Conservation (phyloP, 2,888 invertebrate species). For the Sphaeridia pumilis region DNA sequence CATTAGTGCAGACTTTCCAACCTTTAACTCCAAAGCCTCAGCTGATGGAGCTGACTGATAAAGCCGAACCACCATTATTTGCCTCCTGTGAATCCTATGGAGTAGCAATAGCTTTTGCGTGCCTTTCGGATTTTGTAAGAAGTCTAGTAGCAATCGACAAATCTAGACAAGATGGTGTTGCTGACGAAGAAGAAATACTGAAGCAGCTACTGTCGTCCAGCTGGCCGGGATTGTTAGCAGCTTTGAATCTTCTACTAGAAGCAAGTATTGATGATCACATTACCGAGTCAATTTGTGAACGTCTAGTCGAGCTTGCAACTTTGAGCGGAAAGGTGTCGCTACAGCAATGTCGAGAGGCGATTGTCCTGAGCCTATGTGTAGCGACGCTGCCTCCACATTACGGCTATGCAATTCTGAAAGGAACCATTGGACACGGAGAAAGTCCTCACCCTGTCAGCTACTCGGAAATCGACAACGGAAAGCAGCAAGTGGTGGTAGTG, state of each 20-base stretch:
- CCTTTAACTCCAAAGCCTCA: constrained; percentile 74
- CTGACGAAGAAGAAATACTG: constrained; percentile 29
- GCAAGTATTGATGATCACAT: constrained; percentile 89
- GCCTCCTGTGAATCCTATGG: constrained; percentile 82
- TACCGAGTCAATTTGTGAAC: constrained; percentile 80
- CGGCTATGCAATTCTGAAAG: constrained; percentile 68
- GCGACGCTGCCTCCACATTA: constrained; percentile 94
- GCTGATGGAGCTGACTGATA: constrained; percentile 90
- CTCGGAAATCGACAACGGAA: constrained; percentile 61
- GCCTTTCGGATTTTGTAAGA: constrained; percentile 79
- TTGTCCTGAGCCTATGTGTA: constrained; percentile 87
- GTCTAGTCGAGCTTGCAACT: constrained; percentile 79
- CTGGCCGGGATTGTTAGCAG: constrained; percentile 88
- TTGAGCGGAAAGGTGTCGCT: constrained; percentile 74
- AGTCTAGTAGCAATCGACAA: constrained; percentile 59
- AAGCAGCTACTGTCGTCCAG: constrained; percentile 76
- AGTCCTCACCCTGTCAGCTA: constrained; percentile 38
- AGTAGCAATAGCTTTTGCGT: constrained; percentile 87
- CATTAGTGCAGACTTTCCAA: constrained; percentile 71
- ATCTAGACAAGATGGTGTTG: constrained; percentile 47
- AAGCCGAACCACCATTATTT: constrained; percentile 81
- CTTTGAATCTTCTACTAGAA: constrained; percentile 80
- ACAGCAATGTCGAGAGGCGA: constrained; percentile 75
- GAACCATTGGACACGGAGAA: constrained; percentile 38
- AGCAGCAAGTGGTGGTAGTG: constrained; percentile 90